These are phyloP conservation scores for Papilio gigon DNA, from an alignment of 2,888 invertebrate species.

Conservation along the genomic window DNA sequence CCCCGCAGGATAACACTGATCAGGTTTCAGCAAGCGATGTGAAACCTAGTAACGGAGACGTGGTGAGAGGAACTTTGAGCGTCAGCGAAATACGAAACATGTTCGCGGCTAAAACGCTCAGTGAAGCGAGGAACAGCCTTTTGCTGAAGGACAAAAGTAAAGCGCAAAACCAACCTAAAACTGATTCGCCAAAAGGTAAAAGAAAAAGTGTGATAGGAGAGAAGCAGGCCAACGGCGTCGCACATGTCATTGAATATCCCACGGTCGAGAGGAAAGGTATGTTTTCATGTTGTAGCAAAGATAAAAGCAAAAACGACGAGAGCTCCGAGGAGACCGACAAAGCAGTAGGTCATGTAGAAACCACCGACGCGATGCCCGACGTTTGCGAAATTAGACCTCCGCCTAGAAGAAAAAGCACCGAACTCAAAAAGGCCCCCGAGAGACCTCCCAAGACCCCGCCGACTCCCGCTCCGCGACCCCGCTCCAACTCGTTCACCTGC, in stretches of 20 bases:
- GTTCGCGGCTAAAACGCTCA: constrained; percentile 77
- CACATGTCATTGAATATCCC: constrained; percentile 86
- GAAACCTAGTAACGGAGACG: constrained; percentile 72
- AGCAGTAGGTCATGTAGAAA: constrained; percentile 65
- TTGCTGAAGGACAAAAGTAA: constrained; percentile 76
- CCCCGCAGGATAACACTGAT: constrained; percentile 60
- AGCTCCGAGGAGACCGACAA: constrained; percentile 73
- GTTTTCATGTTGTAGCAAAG: constrained; percentile 87
- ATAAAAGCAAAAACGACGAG: constrained; percentile 80
- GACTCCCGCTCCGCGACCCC: constrained; percentile 77
- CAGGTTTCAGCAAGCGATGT: constrained; percentile 53
- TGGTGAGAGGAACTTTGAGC: constrained; percentile 82
- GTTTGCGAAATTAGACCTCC: constrained; percentile 84
- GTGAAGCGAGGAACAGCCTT: constrained; percentile 79
- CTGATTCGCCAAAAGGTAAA: constrained; percentile 76
- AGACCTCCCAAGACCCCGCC: constrained; percentile 85
- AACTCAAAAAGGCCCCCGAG: constrained; percentile 83
- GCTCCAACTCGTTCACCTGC: constrained; percentile 82
- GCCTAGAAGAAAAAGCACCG: constrained; percentile 82
- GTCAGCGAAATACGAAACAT: constrained; percentile 81
- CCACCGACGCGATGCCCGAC: constrained; percentile 73
- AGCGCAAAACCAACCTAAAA: constrained; percentile 60
- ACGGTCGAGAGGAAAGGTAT: constrained; percentile 88
- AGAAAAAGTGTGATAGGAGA: constrained; percentile 70
- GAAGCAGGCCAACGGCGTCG: constrained; percentile 71